Base-by-base conservation (phyloP, 2,888 invertebrate genomes). In the Mythimna vitellina region DNA sequence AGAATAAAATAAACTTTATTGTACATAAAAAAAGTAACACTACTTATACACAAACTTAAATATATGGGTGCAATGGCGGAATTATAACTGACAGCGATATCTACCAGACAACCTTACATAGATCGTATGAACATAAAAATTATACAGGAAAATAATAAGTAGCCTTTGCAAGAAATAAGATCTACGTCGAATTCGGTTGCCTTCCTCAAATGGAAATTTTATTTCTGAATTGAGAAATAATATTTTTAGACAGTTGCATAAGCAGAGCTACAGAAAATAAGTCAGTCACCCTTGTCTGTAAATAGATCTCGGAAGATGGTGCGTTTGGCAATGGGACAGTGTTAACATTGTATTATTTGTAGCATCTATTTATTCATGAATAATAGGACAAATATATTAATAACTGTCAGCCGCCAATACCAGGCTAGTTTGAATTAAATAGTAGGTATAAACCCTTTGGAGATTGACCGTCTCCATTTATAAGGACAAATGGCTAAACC, bases 281-380 rank as follows among this genome's bases (percentile, higher is more conserved):
- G 68, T 79, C 73, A 57, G 38, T 78, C 79, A 72, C 62, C 78
- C 58, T 58, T 65, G 25, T 60, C 70, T 56, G 12, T 56, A 70
- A 70, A 80, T 80, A 65, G 51, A 57, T 67, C 51, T 73, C 54
- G 57, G 57, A 73, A 73, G 17, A 69, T 69, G 35, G n/a, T 61
- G 53, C 57, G 49, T 60, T 75, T 80, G 65, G 56, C 80, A 71
- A 57, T 65, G 65, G 32, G 46, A 5, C 61, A 32, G 32, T 69
- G 10, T 58, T 32, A 58, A 53, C 51, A 75, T 64, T 64, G 46
- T 58, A 46, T 63, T 58, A 63, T 64, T 70, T 76, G 62, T 57
- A 32, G 17, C 49, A 29, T 65, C 32, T 35, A 63, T 65, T 58
- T 70, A 62, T 75, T 74, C 14, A 56, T 60, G 17, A 64, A 49